Evolutionary conservation across 1,140 invertebrate species (phyloP).

Genomic region (Semibalanus balanoides): DNA sequence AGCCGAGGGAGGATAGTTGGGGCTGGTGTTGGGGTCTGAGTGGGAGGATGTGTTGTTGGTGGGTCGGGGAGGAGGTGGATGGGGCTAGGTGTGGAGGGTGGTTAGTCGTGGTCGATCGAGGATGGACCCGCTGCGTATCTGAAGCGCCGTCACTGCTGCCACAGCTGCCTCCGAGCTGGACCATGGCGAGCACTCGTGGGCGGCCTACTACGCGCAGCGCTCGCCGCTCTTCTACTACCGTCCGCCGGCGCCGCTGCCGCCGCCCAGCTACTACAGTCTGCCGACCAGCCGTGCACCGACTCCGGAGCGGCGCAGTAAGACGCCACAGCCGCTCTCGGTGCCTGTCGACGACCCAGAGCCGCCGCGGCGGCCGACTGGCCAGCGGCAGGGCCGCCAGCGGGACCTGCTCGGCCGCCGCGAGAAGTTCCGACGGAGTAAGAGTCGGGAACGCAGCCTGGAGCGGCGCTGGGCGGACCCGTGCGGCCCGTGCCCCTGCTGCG

Average conservation of each 20-base stretch:
- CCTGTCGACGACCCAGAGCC: background rate
- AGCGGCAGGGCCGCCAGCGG: background rate
- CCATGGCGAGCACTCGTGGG: background rate
- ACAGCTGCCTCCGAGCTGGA: background rate
- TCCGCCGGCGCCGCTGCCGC: background rate
- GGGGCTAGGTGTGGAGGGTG: no score
- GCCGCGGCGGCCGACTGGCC: no score
- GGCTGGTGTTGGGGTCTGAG: no score
- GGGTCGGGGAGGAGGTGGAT: no score
- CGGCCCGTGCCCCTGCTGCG: background rate
- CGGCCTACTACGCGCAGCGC: background rate
- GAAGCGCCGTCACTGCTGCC: background rate
- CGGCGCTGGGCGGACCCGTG: background rate
- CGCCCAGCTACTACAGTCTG: background rate
- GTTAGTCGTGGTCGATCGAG: no score
- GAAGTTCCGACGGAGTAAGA: background rate
- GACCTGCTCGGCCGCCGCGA: background rate
- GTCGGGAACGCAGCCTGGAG: background rate
- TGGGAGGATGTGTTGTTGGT: no score
- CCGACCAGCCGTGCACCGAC: background rate
- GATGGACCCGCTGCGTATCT: background rate
- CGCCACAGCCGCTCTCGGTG: background rate
- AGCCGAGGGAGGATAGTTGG: no score
- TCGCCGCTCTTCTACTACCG: background rate
- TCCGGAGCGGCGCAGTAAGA: background rate